Evolutionary conservation across 2,797 vertebrate genomes (phyloP), one percentile per base, ranked within the genome.

Genomic region (Trichosurus vulpecula): DNA sequence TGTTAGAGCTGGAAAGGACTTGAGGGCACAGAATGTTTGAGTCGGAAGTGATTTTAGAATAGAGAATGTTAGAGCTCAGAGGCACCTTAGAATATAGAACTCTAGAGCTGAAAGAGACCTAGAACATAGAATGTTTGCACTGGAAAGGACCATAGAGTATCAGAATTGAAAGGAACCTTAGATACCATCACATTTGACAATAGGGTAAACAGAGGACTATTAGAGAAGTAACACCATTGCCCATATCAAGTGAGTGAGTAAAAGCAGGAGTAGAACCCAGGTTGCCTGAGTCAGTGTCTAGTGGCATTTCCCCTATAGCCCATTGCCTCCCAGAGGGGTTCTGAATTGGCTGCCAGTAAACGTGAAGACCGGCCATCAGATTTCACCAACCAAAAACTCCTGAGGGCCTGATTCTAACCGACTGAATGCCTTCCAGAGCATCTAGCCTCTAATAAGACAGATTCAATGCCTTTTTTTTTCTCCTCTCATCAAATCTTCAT

Each of bases 371-470:
- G 6, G 41, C 22, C 41, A 51, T 87, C 74, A 87, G 41, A 87
- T 87, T 47, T 87, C 74, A 87, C 74, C 74, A 87, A 87, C 74
- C 41, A 25, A n/a, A 87, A 87, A 51, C 41, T 87, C 74, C 74
- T 87, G 74, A 87, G 95, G 94, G 95, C 97, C 91, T 10, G 89
- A 97, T 98, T 97, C 95, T 95, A 96, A 98, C 98, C 99, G 98
- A 99, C 98, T 97, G 98, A 98, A 98, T 97, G 95, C 95, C 97
- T 98, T 98, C 97, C 93, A 96, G 97, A 98, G 98, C 97, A 98
- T 96, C 97, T 97, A 97, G 98, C 98, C 97, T 90, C 98, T 98
- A 98, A 99, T 98, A 98, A 98, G 99, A 99, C 98, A 98, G 99
- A 99, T 98, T 98, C 98, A 97, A 97, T 96, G 97, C 87, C 19